A percentile compares a stretch with the other conserved stretches of the same genome.
These are phyloP conservation scores for Neria commutata DNA, from an alignment of 2,888 invertebrate species.

Conservation along the genomic window DNA sequence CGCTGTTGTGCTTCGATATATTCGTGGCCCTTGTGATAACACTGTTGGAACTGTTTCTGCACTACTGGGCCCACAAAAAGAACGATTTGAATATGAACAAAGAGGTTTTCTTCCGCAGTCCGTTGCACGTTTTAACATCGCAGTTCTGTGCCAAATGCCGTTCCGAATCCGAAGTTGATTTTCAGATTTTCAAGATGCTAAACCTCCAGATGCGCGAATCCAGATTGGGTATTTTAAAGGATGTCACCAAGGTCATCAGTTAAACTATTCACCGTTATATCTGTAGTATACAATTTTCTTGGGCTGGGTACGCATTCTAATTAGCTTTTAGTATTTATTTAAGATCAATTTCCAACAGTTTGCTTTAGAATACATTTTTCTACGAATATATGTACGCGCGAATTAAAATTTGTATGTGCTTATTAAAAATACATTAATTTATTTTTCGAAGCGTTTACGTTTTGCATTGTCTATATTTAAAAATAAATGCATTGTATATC, in stretches of 20 bases:
- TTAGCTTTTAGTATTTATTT: slow-evolving; percentile 9
- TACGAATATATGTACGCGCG: neutral
- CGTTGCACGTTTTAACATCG: slow-evolving; percentile 71
- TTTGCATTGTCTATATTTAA: neutral
- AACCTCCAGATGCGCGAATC: slow-evolving; percentile 68
- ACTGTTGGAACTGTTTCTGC: slow-evolving; percentile 68
- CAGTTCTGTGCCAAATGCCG: slow-evolving; percentile 74
- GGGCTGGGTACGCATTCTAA: neutral
- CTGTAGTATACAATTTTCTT: neutral
- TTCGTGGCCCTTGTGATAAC: slow-evolving; percentile 64
- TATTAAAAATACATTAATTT: too few species aligned
- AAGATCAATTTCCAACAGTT: slow-evolving; percentile 16
- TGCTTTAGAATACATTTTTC: slow-evolving; percentile 15
- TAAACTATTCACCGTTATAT: slow-evolving; percentile 27
- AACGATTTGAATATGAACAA: slow-evolving; percentile 68
- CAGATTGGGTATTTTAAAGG: slow-evolving; percentile 49
- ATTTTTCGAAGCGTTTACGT: too few species aligned
- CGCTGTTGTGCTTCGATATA: slow-evolving; percentile 67
- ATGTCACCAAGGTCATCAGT: slow-evolving; percentile 54
- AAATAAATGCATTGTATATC: slow-evolving; percentile 43
- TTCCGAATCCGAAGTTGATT: slow-evolving; percentile 68
- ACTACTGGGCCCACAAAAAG: slow-evolving; percentile 72
- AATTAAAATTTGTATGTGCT: too few species aligned
- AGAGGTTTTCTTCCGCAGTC: slow-evolving; percentile 71
- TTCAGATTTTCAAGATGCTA: slow-evolving; percentile 59